These are phyloP conservation scores for Sigmodon hispidus DNA, from an alignment of 2,113 vertebrate species.

Conservation along the genomic window DNA sequence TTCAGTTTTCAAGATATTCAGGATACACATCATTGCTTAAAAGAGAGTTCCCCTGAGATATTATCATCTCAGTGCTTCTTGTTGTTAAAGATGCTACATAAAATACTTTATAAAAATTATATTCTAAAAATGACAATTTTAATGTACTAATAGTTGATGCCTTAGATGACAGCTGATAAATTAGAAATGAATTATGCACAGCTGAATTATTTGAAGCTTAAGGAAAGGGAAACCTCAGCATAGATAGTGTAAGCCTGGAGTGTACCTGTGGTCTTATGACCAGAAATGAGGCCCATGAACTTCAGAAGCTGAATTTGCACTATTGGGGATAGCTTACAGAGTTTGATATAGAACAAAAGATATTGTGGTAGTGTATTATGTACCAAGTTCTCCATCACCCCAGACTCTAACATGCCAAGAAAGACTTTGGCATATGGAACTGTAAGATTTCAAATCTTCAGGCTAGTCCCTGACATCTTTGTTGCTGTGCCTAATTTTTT, in stretches of 20 bases:
- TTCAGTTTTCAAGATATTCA: not conserved
- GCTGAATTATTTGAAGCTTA: not conserved
- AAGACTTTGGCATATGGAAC: not conserved
- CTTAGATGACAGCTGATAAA: not conserved
- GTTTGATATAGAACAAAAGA: not conserved
- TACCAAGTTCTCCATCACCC: not conserved
- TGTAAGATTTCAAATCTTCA: not conserved
- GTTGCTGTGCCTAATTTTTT: not conserved
- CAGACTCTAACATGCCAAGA: not conserved
- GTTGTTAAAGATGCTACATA: not conserved
- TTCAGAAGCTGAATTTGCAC: not conserved
- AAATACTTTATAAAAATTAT: not conserved
- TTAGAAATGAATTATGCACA: not conserved
- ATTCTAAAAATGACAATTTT: not conserved
- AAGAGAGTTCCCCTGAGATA: not conserved
- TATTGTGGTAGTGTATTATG: not conserved
- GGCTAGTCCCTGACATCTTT: not conserved
- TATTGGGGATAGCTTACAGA: rapidly evolving
- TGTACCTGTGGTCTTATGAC: not conserved
- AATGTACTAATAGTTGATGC: not conserved
- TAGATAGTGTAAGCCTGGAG: not conserved
- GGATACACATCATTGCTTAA: not conserved
- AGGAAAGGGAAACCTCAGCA: not conserved
- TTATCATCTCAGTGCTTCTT: not conserved
- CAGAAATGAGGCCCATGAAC: not conserved